A percentile compares a stretch with the other conserved stretches of the same genome.
Conservation (phyloP, 2,113 vertebrate species). For the Callionymus lyra region DNA sequence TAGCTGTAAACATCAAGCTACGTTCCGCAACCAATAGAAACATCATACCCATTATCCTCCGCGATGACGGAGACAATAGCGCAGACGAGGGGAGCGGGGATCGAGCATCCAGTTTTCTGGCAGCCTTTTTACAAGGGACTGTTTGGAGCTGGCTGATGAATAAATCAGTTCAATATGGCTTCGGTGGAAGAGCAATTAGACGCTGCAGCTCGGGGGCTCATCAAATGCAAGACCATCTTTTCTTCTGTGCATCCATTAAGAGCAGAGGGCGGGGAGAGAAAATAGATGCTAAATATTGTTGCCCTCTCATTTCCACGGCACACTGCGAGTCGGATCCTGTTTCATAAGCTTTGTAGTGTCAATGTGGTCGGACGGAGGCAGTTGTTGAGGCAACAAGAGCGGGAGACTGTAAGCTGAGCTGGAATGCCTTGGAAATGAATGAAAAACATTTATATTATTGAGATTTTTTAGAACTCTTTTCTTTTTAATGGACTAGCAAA, state of each 20-base stretch:
- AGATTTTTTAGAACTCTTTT: no score
- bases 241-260: constrained; percentile 38
- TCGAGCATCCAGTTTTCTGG: constrained; percentile 37
- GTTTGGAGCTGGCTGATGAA: constrained; percentile 55
- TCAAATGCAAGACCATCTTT: constrained; percentile 49
- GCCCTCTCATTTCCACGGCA: constrained; percentile 33
- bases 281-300: constrained; percentile 40
- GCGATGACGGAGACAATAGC: constrained; percentile 39
- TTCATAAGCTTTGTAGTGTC: no score
- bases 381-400: no score
- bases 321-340: constrained; percentile 5
- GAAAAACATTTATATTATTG: no score
- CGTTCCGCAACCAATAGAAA: constrained; percentile 33
- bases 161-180: constrained; percentile 68
- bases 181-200: constrained; percentile 61
- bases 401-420: no score
- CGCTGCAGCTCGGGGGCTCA: constrained; percentile 57
- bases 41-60: constrained; percentile 43
- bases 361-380: no score
- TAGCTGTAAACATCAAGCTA: constrained; percentile 40
- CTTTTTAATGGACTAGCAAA: no score
- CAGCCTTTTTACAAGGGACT: constrained; percentile 35
- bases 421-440: no score
- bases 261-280: constrained; percentile 19
- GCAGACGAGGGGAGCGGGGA: constrained; percentile 30